Conservation (phyloP, 2,113 vertebrate genomes). For the Crotalus helleri region DNA sequence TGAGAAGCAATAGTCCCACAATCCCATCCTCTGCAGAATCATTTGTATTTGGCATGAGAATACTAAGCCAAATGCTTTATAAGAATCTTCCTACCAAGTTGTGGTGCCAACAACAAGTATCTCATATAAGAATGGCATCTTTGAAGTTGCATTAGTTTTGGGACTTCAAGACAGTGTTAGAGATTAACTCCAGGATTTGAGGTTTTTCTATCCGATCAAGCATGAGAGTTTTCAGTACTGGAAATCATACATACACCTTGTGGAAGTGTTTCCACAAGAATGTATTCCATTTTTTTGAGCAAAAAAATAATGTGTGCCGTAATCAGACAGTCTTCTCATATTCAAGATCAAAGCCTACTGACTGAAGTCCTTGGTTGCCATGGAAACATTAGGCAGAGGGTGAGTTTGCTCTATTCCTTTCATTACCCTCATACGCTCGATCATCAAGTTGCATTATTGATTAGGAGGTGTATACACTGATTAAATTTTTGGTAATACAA, state of each 20-base stretch:
- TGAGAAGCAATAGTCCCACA: not conserved
- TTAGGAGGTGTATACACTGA: slow-evolving; percentile 36
- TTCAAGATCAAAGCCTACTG: slow-evolving; percentile 62
- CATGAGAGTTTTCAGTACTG: slow-evolving; percentile 28
- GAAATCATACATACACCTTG: slow-evolving; percentile 20
- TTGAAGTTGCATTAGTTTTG: not conserved
- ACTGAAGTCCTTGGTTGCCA: slow-evolving; percentile 46
- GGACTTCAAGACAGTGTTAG: not conserved
- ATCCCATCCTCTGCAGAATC: not conserved
- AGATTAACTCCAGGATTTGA: slow-evolving; percentile 20
- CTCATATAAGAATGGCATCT: not conserved
- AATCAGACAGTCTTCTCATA: slow-evolving; percentile 55
- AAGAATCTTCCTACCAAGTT: not conserved
- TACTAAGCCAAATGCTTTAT: not conserved
- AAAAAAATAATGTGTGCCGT: slow-evolving; percentile 48
- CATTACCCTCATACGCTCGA: slow-evolving; percentile 37
- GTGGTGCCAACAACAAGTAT: not conserved
- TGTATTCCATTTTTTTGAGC: slow-evolving; percentile 48
- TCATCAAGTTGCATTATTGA: slow-evolving; percentile 48
- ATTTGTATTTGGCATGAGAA: not conserved
- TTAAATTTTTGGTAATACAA: slow-evolving; percentile 32
- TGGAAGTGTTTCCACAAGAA: slow-evolving; percentile 56
- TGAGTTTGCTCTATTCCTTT: slow-evolving; percentile 57
- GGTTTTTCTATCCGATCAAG: slow-evolving; percentile 44
- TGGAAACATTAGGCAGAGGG: slow-evolving; percentile 34